phyloP scores from a whole-genome alignment of 2,797 vertebrate species.

The Betta splendens region DNA sequence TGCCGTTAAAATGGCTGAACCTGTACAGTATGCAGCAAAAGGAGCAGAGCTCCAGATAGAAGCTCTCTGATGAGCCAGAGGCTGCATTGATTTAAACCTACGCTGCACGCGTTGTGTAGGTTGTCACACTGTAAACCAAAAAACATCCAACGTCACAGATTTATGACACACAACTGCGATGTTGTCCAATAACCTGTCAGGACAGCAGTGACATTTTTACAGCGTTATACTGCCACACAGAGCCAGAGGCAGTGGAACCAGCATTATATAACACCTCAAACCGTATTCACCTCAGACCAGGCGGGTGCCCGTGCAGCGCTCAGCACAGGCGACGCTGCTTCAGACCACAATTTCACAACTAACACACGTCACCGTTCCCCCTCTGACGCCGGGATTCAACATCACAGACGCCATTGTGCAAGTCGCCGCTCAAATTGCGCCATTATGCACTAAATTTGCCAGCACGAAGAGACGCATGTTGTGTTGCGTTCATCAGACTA shows the following conservation, averaged over 20 bases:
- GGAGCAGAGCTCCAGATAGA: slow-evolving; percentile 14
- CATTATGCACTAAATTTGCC: neutral
- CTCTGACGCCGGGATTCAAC: slow-evolving; percentile 18
- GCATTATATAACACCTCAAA: slow-evolving; percentile 50
- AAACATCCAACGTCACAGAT: slow-evolving; percentile 13
- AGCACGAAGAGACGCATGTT: slow-evolving; percentile 8
- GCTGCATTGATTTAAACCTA: slow-evolving; percentile 1
- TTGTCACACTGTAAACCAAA: neutral
- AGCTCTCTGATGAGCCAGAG: slow-evolving; percentile 2
- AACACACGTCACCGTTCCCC: slow-evolving; percentile 24
- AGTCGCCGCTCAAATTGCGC: slow-evolving; percentile 19
- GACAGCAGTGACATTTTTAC: slow-evolving; percentile 52
- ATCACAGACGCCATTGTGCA: neutral
- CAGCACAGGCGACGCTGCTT: slow-evolving; percentile 22
- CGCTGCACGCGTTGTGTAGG: slow-evolving; percentile 3
- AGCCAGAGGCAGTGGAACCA: slow-evolving; percentile 39
- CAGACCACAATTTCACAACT: slow-evolving; percentile 27
- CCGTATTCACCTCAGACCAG: slow-evolving; percentile 35
- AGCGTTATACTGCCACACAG: slow-evolving; percentile 31
- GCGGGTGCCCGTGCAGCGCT: slow-evolving; percentile 29
- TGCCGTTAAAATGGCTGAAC: slow-evolving; percentile 41
- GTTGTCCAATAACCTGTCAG: slow-evolving; percentile 36
- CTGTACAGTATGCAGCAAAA: slow-evolving; percentile 14
- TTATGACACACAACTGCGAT: slow-evolving; percentile 33
- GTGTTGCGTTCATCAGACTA: neutral